Evolutionary conservation across 2,797 vertebrate species (phyloP).

Genomic region (Arvicola amphibius): DNA sequence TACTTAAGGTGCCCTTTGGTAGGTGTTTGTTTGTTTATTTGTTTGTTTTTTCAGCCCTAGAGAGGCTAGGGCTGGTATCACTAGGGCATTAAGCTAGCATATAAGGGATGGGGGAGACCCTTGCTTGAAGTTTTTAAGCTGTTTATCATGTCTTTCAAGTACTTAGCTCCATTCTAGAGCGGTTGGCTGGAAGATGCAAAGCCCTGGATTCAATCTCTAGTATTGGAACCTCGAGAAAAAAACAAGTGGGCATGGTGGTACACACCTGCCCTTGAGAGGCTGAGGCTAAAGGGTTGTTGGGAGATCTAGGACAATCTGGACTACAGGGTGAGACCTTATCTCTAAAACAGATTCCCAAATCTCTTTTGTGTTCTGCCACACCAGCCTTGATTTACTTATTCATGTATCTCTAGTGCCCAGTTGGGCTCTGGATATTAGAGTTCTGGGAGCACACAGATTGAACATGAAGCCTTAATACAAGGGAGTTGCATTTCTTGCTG

Average conservation of each 20-base stretch:
- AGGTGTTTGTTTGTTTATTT: too few species aligned
- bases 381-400: rapidly evolving
- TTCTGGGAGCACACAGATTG: not conserved
- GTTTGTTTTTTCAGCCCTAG: not conserved
- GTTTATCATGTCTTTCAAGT: constrained; percentile 69
- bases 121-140: constrained; percentile 82
- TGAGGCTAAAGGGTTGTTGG: not conserved
- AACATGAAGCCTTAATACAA: not conserved
- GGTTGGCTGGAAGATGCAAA: not conserved
- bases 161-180: not conserved
- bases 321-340: not conserved
- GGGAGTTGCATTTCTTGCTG: not conserved
- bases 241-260: not conserved
- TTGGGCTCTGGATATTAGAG: not conserved
- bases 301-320: not conserved
- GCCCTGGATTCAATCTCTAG: not conserved
- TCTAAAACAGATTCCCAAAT: not conserved
- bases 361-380: not conserved
- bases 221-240: not conserved
- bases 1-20: rapidly evolving
- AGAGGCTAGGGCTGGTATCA: not conserved
- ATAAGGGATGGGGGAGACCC: rapidly evolving
- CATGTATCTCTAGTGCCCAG: rapidly evolving
- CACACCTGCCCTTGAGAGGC: not conserved
- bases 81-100: not conserved